Base-by-base conservation (phyloP, 1,140 invertebrate species). In the Pseudomyrmex pallidus region DNA sequence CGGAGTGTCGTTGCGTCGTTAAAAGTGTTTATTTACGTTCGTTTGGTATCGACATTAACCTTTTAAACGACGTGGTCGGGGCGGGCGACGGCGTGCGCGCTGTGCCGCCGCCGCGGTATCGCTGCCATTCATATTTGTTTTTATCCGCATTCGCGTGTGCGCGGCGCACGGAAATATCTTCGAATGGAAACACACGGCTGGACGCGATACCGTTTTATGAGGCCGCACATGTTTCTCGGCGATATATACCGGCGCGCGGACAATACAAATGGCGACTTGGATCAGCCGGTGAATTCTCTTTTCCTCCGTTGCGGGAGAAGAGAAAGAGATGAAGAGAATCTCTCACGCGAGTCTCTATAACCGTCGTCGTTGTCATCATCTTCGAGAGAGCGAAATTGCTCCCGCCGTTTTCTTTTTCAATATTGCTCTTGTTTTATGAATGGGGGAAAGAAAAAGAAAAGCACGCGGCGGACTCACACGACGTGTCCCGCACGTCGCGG, bases 81-180 rank as follows among this genome's bases (percentile, higher is more conserved):
- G 64, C 17, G 7, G 17, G 50, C 50, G 57, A 15, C 62, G 25
- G 13, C 35, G 35, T 35, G 35, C 35, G 35, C 35, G 35, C 35
- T n/a, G n/a, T 35, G 35, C 35, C 35, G 20, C 72, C 72, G 72
- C 48, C 62, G 62, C n/a, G n/a, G 62, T 35, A 59, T 80, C 68
- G 83, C 74, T 52, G 76, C 74, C 62, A 62, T 57, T 85, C 61
- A 80, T 80, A 80, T 80, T 72, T 80, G 76, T 80, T 80, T 80
- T 80, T 80, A 80, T 80, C 74, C 72, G 72, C 20, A 9, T 44
- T 57, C 63, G 54, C 76, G 66, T 46, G 76, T 66, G 76, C n/a
- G 44, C 76, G 22, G 66, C 35, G 35, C 52, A 78, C 76, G 22
- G 66, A 80, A 80, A 80, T 80, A 80, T 80, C 76, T 72, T 80